phyloP scores from a whole-genome alignment of 2,797 vertebrate genomes.

The Pseudocheirus occidentalis region DNA sequence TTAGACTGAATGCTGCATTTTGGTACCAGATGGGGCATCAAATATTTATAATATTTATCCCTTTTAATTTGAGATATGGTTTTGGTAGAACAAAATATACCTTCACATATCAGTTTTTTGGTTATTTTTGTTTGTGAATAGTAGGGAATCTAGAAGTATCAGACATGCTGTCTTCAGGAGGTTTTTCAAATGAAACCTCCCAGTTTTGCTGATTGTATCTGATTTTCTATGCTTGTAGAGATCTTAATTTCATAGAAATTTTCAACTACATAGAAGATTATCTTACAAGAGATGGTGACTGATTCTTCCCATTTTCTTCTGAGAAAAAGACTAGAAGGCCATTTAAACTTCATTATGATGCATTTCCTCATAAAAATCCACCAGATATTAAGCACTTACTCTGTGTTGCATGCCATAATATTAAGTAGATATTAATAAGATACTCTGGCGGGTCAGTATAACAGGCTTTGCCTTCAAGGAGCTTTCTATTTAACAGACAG shows the following conservation, averaged over 20 bases:
- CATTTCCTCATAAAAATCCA: background rate
- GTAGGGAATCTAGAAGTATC: background rate
- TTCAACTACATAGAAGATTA: background rate
- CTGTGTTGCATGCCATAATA: background rate
- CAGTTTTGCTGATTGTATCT: background rate
- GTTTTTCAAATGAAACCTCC: background rate
- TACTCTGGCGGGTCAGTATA: background rate
- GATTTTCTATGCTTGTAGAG: background rate
- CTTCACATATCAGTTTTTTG: background rate
- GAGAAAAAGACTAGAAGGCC: background rate
- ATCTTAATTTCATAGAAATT: background rate
- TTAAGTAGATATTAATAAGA: background rate
- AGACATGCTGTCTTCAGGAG: background rate
- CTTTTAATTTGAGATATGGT: background rate
- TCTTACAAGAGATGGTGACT: background rate
- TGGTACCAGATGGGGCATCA: background rate
- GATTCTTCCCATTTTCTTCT: background rate
- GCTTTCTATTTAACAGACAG: background rate
- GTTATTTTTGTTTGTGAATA: background rate
- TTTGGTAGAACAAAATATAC: background rate
- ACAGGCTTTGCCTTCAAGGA: background rate
- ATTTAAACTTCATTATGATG: background rate
- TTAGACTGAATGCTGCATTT: background rate
- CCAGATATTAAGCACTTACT: background rate
- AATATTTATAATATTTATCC: background rate